Conservation (phyloP, 2,113 vertebrate genomes). For the Aspiorhynchus laticeps region DNA sequence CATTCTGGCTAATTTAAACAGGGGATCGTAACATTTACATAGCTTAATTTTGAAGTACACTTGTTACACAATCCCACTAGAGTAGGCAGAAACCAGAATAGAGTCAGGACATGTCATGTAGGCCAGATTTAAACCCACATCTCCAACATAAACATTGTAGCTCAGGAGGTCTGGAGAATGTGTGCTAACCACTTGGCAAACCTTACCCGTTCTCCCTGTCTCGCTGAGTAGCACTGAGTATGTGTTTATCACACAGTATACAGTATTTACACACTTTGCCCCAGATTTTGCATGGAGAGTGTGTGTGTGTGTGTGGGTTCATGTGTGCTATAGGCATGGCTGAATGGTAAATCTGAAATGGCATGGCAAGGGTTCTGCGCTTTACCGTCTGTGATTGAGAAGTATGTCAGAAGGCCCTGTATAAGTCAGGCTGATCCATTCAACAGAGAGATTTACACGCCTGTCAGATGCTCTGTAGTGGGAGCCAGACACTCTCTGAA, state of each 20-base stretch:
- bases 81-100: background rate
- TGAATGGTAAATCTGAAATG: constrained; percentile 6
- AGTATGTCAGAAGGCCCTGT: constrained; percentile 14
- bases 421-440: constrained; percentile 44
- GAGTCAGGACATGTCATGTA: too few species aligned
- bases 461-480: constrained; percentile 29
- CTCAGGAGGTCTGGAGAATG: background rate
- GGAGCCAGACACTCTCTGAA: constrained; percentile 29
- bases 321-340: background rate
- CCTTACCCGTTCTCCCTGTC: background rate
- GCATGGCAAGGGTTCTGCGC: constrained; percentile 1
- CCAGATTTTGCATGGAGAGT: constrained; percentile 19
- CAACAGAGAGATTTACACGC: constrained; percentile 48
- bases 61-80: background rate
- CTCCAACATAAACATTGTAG: background rate
- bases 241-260: constrained; percentile 39
- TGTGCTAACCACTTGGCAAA: background rate
- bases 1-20: too few species aligned
- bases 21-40: too few species aligned
- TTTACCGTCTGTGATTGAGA: constrained; percentile 12
- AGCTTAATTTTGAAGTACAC: too few species aligned
- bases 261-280: constrained; percentile 40
- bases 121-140: background rate
- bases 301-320: background rate
- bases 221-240: background rate